phyloP scores from a whole-genome alignment of 2,797 vertebrate genomes.

The Australoheros facetus region DNA sequence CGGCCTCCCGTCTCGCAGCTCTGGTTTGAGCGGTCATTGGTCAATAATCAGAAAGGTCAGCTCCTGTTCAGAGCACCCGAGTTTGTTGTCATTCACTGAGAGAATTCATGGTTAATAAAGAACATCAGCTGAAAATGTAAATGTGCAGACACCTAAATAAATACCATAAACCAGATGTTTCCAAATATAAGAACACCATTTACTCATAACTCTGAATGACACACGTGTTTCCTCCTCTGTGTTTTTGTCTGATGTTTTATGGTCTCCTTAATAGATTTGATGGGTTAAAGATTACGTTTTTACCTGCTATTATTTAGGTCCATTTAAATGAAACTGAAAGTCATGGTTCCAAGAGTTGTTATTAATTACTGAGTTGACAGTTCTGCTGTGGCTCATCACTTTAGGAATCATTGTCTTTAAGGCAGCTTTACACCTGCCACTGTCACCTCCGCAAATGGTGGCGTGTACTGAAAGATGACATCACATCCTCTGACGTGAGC shows the following conservation, averaged over 20 bases:
- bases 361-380: background rate
- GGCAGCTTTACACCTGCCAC: background rate
- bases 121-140: background rate
- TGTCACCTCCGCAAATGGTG: background rate
- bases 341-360: background rate
- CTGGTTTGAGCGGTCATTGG: background rate
- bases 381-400: background rate
- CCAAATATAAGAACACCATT: background rate
- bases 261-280: background rate
- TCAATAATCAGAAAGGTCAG: slow-evolving; percentile 2
- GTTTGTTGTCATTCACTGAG: background rate
- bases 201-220: background rate
- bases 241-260: background rate
- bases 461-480: background rate
- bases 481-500: background rate
- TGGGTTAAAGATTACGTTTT: background rate
- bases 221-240: background rate
- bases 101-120: background rate
- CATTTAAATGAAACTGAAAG: background rate
- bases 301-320: background rate
- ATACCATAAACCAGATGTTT: background rate
- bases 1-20: background rate
- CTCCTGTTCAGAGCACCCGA: background rate
- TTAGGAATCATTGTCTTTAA: background rate
- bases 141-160: background rate